Evolutionary conservation across 92 coral and sea anemone species (phyloP).

Genomic region (Epizoanthus fatuus): DNA sequence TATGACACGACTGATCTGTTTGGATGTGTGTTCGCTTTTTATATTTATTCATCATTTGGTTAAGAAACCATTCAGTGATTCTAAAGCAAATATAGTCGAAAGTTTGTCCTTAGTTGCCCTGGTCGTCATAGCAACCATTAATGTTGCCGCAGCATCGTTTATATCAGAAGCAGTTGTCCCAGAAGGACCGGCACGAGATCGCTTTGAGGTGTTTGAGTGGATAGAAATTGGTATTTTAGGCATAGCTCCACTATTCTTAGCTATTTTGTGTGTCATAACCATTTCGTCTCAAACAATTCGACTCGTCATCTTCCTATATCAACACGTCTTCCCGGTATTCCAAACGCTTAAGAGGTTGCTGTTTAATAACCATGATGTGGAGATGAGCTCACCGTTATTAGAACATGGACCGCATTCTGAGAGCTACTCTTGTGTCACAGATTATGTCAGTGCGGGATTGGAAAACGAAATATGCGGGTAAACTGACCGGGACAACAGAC

Average conservation of each 20-base stretch:
- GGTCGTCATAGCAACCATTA: constrained; percentile 49
- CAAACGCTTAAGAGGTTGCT: no score
- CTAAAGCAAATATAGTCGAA: constrained; percentile 39
- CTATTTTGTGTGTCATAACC: not conserved
- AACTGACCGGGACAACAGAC: no score
- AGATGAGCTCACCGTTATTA: no score
- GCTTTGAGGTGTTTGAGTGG: constrained; percentile 34
- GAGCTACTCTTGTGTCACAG: no score
- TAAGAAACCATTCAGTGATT: constrained; percentile 33
- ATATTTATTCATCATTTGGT: constrained; percentile 43
- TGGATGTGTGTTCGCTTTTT: constrained; percentile 23
- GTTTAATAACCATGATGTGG: no score
- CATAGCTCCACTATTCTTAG: constrained; percentile 5
- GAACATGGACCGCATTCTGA: no score
- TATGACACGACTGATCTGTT: constrained; percentile 9
- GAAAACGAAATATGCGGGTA: no score
- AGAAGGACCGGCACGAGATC: constrained; percentile 2
- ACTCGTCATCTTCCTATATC: not conserved
- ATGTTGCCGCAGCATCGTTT: constrained; percentile 34
- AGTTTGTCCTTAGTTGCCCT: constrained; percentile 16
- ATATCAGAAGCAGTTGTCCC: constrained; percentile 49
- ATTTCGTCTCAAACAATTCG: constrained; percentile 20
- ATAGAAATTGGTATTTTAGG: constrained; percentile 33
- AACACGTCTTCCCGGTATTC: not conserved
- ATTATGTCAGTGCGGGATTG: no score